phyloP scores from a whole-genome alignment of 2,888 invertebrate genomes.

The Hirtodrosophila alboralis region DNA sequence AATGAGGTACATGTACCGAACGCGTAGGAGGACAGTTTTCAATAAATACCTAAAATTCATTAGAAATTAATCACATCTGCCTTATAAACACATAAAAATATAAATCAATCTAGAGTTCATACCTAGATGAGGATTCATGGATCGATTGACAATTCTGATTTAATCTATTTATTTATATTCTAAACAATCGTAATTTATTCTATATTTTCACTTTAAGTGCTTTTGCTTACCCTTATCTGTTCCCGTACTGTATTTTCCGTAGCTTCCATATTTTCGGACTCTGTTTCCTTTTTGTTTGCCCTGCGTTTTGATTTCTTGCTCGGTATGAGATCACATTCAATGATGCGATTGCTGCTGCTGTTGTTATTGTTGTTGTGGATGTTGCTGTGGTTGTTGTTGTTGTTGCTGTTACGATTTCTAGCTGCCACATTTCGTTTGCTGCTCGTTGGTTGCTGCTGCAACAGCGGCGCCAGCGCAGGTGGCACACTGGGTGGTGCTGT shows the following conservation, averaged over 20 bases:
- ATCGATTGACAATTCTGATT: no score
- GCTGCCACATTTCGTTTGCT: conserved; percentile 41
- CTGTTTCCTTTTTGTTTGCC: conserved; percentile 40
- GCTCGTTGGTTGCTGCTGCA: conserved; percentile 42
- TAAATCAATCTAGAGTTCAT: no score
- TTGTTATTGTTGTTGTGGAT: conserved; percentile 13
- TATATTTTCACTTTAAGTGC: no score
- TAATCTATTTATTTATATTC: no score
- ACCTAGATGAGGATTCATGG: no score
- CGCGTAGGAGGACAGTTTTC: no score
- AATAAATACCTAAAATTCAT: no score
- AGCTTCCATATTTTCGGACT: conserved; percentile 43
- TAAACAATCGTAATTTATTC: no score
- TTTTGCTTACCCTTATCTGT: conserved; percentile 73
- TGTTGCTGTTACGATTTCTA: conserved; percentile 39
- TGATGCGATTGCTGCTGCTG: conserved; percentile 71
- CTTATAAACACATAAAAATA: no score
- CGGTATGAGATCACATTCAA: conserved; percentile 82
- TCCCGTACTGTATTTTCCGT: conserved; percentile 68
- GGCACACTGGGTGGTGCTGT: conserved; percentile 39
- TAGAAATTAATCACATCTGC: no score
- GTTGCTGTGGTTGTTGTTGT: conserved; percentile 7
- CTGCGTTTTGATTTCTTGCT: conserved; percentile 81
- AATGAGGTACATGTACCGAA: no score
- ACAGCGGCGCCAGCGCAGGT: conserved; percentile 53